Percentiles rank a stretch among this genome's conserved stretches.
phyloP scores from a whole-genome alignment of 1,140 invertebrate genomes.

The Triops cancriformis region DNA sequence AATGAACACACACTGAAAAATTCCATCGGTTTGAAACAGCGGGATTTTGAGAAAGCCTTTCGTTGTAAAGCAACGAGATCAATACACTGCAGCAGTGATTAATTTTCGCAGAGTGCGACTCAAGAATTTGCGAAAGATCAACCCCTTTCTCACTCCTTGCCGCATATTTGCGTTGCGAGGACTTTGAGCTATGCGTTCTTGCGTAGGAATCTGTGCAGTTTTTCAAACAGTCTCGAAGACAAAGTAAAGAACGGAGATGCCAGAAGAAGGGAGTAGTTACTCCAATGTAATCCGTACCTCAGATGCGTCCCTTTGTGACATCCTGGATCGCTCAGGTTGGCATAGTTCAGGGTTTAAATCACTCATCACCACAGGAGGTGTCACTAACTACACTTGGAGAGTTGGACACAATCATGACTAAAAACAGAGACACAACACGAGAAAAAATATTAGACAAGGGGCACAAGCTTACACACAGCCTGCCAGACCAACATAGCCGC shows the following conservation, averaged over 20 bases:
- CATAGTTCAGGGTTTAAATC: neutral
- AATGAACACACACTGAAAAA: neutral
- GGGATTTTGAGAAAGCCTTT: no score
- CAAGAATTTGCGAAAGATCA: no score
- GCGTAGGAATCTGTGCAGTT: neutral
- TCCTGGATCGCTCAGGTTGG: constrained; percentile 3
- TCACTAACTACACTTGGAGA: neutral
- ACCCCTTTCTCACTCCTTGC: neutral
- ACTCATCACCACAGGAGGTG: neutral
- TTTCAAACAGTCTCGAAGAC: neutral
- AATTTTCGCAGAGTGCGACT: no score
- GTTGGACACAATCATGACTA: neutral
- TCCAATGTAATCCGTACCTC: constrained; percentile 5
- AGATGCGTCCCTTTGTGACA: constrained; percentile 9
- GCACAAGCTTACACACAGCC: constrained; percentile 4
- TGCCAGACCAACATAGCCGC: constrained; percentile 4
- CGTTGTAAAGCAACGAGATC: no score
- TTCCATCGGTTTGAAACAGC: no score
- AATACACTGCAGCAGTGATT: no score
- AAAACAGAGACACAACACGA: neutral
- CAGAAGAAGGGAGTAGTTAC: constrained; percentile 10
- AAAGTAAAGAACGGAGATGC: constrained; percentile 13
- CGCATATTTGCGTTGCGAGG: neutral
- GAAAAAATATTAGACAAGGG: neutral
- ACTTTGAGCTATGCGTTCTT: neutral